Evolutionary conservation across 1,140 invertebrate species (phyloP).

Genomic region (Zaprionus lachaisei): DNA sequence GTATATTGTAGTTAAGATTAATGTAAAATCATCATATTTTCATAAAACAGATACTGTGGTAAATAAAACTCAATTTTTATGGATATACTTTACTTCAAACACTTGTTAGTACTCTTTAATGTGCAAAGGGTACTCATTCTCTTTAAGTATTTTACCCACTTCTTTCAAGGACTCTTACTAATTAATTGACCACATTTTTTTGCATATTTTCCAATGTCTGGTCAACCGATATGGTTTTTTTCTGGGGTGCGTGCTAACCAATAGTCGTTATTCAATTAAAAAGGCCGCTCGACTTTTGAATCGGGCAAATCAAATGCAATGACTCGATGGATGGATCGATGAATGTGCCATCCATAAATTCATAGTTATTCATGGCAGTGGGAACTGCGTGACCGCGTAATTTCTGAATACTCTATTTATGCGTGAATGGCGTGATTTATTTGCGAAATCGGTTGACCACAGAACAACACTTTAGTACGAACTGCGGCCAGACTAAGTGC

Average conservation of each 20-base stretch:
- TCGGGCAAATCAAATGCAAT: slow-evolving; percentile 63
- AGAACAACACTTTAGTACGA: slow-evolving; percentile 61
- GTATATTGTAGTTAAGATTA: not conserved
- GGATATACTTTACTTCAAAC: not conserved
- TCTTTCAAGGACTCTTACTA: not conserved
- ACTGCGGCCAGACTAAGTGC: slow-evolving; percentile 49
- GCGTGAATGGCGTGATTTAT: slow-evolving; percentile 75
- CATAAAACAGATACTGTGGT: too few relatives aligned
- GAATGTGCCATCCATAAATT: slow-evolving; percentile 60
- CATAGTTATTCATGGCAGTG: slow-evolving; percentile 37
- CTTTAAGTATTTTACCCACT: not conserved
- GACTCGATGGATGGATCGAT: not conserved
- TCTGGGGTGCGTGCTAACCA: slow-evolving; percentile 26
- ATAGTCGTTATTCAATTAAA: slow-evolving; percentile 66
- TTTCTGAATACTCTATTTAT: slow-evolving; percentile 74
- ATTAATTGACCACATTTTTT: not conserved
- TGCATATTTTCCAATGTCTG: slow-evolving; percentile 13
- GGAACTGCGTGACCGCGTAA: slow-evolving; percentile 66
- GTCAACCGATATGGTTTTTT: not conserved
- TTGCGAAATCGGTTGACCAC: slow-evolving; percentile 56
- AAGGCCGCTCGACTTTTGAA: slow-evolving; percentile 48
- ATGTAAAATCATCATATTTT: not conserved
- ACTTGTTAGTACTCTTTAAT: not conserved
- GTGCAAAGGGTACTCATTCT: not conserved
- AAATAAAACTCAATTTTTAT: too few relatives aligned